Evolutionary conservation across 2,797 vertebrate genomes (phyloP), one percentile per base, ranked within the genome.

Genomic region (Rhadinocentrus ornatus): DNA sequence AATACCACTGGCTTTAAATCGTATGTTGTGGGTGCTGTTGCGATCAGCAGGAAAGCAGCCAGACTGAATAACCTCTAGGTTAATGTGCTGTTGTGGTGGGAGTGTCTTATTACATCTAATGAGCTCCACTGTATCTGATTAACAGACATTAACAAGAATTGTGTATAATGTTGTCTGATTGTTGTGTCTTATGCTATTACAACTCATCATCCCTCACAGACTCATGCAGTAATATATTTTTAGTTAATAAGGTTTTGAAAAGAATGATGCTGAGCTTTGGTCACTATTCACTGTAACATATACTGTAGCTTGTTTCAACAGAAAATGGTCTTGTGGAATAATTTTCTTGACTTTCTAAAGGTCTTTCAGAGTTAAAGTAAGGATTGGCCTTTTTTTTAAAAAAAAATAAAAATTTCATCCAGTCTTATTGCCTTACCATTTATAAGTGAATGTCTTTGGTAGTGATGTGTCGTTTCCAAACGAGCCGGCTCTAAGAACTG

Each of bases 61-160:
- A 84, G 81, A 83, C 84, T 76, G 61, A 81, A 77, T 72, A 82
- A 85, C 75, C 85, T 81, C 9, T 76, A 88, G 82, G 85, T 90
- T 90, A 87, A 90, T 89, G 82, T 85, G 78, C 68, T 67, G 53
- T 66, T 65, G 73, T 63, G 85, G 59, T 84, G 82, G 78, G 84
- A 89, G 88, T 74, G 84, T 91, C 85, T 83, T 46, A 68, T 92
- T 90, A 77, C 82, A 67, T 72, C 75, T 87, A 90, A 90, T 84
- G 75, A 89, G 77, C 75, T 85, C 73, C 58, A 73, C 81, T 85
- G 77, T 83, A 90, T 87, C 86, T 66, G 82, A 91, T 92, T 89
- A 92, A 87, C 84, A 84, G 63, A 81, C 84, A 90, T 87, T 84
- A 85, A 81, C 78, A 84, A 74, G 71, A 88, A 86, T 90, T 81